Conservation (phyloP, 2,797 vertebrate genomes). For the Coluber constrictor region DNA sequence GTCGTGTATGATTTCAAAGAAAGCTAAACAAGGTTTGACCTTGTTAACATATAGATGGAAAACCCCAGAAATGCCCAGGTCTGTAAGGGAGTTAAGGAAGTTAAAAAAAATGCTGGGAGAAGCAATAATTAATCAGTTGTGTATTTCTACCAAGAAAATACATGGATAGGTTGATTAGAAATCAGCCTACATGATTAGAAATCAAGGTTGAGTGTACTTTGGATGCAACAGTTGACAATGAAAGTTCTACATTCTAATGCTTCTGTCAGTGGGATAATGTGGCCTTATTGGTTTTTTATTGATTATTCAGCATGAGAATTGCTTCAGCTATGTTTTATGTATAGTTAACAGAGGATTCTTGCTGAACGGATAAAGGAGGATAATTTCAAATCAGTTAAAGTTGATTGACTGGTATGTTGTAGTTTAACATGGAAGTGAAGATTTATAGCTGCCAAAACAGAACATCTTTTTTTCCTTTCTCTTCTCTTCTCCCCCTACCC, state of each 20-base stretch:
- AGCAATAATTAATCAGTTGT: neutral
- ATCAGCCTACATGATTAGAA: neutral
- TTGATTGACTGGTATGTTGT: neutral
- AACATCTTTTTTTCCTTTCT: neutral
- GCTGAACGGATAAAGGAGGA: neutral
- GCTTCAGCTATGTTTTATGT: neutral
- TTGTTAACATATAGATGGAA: neutral
- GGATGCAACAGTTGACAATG: neutral
- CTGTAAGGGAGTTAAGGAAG: neutral
- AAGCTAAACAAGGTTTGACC: neutral
- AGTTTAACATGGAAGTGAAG: neutral
- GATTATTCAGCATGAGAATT: neutral
- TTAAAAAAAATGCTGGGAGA: neutral
- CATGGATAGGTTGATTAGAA: neutral
- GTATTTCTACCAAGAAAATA: neutral
- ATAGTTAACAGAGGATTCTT: neutral
- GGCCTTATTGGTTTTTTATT: neutral
- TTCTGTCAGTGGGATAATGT: neutral
- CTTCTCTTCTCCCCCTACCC: neutral
- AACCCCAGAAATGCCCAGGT: neutral
- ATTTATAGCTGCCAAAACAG: neutral
- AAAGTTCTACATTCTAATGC: neutral
- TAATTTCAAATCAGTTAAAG: neutral
- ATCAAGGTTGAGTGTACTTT: neutral
- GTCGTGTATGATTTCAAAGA: neutral